Evolutionary conservation across 2,113 vertebrate genomes (phyloP), one percentile per base, ranked within the genome.

Genomic region (Suncus etruscus): DNA sequence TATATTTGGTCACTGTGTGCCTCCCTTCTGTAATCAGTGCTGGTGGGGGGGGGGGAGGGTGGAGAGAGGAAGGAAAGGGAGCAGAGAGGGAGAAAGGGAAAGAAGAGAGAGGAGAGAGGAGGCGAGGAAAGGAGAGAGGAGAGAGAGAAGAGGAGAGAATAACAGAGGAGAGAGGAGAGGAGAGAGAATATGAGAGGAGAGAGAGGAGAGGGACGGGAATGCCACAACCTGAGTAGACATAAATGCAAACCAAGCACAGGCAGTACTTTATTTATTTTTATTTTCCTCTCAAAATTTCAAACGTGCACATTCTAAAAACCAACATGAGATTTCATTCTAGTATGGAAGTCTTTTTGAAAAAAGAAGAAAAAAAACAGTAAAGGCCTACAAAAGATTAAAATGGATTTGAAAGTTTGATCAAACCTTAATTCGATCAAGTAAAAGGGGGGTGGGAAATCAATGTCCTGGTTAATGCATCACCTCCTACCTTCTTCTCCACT

Each of bases 351-450:
- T 9, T 74, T 72, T 63, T 87, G 22, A 61, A 61, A 61, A 61
- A 61, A 61, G 6, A 61, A 61, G 7, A 10, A 54, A 54, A 10
- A 54, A 65, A 83, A 79, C 79, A 50, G 25, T 39, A 61, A 39
- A 93, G 32, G 24, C 50, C 79, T 90, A 14, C 45, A 83, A 82
- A 68, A 48, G 81, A 31, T 16, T 45, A 84, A 92, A 89, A 61
- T 61, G 18, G 27, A 14, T 63, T 78, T 15, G 79, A 48, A 81
- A 65, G 15, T 45, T 70, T 74, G 89, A 66, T n/a, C 6, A 32
- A 63, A 68, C 73, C 11, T 48, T 69, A 79, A 66, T 39, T 54
- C 89, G 61, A 80, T 66, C 74, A 81, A 80, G 51, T 27, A 54
- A 54, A 15, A 15, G 51, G 51, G 51, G 51, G 7, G 83, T 22